A percentile compares a stretch with the other conserved stretches of the same genome.
Evolutionary conservation across 2,888 invertebrate species (phyloP).

Genomic region (Coenonympha glycerion): DNA sequence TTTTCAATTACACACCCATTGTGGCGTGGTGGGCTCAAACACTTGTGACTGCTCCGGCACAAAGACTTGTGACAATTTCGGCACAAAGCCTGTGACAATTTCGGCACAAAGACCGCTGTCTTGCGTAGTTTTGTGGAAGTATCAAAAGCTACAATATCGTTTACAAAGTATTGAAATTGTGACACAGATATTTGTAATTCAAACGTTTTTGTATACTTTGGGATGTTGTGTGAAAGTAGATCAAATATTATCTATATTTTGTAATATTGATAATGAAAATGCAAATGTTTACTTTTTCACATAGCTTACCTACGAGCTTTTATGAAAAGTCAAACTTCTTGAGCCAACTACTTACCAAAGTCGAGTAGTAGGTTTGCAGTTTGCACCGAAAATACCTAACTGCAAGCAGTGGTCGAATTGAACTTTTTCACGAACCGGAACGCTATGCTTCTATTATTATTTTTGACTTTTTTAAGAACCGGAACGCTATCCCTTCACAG

Average conservation of each 20-base stretch:
- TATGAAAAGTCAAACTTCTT: no score
- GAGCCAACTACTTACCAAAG: no score
- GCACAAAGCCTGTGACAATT: slow-evolving; percentile 5
- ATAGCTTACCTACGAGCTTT: no score
- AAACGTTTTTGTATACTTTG: background rate
- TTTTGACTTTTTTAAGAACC: no score
- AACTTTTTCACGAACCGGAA: no score
- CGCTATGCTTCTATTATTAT: no score
- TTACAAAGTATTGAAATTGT: slow-evolving; percentile 7
- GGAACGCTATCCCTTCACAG: no score
- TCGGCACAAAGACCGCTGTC: background rate
- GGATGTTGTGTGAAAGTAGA: background rate
- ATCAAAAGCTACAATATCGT: background rate
- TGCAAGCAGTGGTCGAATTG: no score
- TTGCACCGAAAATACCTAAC: no score
- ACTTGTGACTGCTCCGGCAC: background rate
- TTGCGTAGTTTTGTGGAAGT: background rate
- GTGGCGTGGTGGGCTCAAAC: slow-evolving; percentile 34
- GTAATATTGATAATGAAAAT: background rate
- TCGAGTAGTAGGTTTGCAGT: no score
- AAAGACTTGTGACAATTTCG: slow-evolving; percentile 27
- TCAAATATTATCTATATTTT: background rate
- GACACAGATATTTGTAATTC: background rate
- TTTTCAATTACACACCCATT: slow-evolving; percentile 54
- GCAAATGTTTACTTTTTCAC: no score